A percentile compares a stretch with the other conserved stretches of the same genome.
Evolutionary conservation across 2,113 vertebrate species (phyloP).

Genomic region (Triplophysa rosa): DNA sequence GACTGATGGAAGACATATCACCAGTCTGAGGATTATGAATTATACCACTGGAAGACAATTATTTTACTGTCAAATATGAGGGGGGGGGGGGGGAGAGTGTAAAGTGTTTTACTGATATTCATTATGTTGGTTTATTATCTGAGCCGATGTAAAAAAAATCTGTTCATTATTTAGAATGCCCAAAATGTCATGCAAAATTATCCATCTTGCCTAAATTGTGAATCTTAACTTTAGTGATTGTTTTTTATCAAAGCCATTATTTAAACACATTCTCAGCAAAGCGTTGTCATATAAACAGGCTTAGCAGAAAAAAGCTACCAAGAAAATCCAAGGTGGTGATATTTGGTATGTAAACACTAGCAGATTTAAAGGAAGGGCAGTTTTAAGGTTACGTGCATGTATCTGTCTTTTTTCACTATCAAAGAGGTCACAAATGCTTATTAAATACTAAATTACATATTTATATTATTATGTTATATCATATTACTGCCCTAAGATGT

Average conservation of each 20-base stretch:
- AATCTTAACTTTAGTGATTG: too few species aligned
- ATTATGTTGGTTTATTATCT: not conserved
- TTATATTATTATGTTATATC: too few species aligned
- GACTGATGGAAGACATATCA: not conserved
- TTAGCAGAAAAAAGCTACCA: not conserved
- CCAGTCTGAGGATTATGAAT: not conserved
- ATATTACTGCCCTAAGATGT: not conserved
- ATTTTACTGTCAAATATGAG: not conserved
- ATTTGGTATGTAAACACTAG: slow-evolving; percentile 31
- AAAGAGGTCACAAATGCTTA: not conserved
- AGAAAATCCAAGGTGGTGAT: slow-evolving; percentile 4
- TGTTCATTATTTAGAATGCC: too few species aligned
- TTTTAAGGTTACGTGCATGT: not conserved
- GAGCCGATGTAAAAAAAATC: not conserved
- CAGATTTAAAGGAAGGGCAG: slow-evolving; percentile 11
- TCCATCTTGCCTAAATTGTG: too few species aligned
- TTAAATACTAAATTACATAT: not conserved
- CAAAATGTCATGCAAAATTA: too few species aligned
- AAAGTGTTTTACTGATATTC: not conserved
- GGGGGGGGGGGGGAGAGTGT: too few species aligned
- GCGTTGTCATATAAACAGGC: slow-evolving; percentile 6
- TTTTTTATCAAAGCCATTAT: too few species aligned
- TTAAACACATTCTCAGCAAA: too few species aligned
- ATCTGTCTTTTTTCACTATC: not conserved
- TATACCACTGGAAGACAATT: not conserved